A percentile compares a stretch with the other conserved stretches of the same genome.
phyloP scores from a whole-genome alignment of 2,888 invertebrate species.

The Morpho helenor region DNA sequence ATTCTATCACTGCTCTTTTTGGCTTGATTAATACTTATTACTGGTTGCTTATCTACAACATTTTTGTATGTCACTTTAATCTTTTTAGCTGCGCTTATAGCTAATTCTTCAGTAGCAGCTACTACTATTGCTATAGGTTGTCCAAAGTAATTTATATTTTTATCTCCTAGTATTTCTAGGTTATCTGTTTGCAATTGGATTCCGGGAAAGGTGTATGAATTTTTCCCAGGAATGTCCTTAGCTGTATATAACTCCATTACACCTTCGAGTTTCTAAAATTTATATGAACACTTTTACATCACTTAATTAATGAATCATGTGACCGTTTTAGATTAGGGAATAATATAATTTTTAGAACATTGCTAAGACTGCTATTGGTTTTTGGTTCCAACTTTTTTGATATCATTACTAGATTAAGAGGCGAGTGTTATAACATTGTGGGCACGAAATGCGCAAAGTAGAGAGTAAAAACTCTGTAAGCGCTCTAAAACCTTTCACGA shows the following conservation, averaged over 20 bases:
- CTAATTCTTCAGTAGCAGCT: conserved; percentile 77
- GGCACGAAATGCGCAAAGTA: too few species aligned
- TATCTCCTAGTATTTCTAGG: conserved; percentile 76
- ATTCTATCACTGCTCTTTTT: conserved; percentile 35
- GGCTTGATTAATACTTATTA: conserved; percentile 58
- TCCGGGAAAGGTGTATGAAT: conserved; percentile 67
- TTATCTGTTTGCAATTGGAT: conserved; percentile 53
- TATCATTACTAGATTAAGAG: too few species aligned
- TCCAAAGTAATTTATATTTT: conserved; percentile 79
- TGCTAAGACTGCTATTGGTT: too few species aligned
- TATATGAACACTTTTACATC: too few species aligned
- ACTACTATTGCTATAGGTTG: conserved; percentile 85
- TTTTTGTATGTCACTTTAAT: conserved; percentile 80
- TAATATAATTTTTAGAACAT: too few species aligned
- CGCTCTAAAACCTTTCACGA: too few species aligned
- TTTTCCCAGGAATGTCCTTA: conserved; percentile 84
- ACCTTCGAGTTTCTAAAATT: conserved; percentile 78
- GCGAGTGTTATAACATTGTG: too few species aligned
- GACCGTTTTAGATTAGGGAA: too few species aligned
- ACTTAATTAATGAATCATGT: too few species aligned
- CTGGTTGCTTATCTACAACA: conserved; percentile 42
- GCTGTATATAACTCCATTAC: conserved; percentile 82
- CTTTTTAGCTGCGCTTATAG: conserved; percentile 74
- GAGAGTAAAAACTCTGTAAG: too few species aligned
- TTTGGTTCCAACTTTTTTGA: too few species aligned